phyloP scores from a whole-genome alignment of 1,140 invertebrate species.

The Drosophila lowei region DNA sequence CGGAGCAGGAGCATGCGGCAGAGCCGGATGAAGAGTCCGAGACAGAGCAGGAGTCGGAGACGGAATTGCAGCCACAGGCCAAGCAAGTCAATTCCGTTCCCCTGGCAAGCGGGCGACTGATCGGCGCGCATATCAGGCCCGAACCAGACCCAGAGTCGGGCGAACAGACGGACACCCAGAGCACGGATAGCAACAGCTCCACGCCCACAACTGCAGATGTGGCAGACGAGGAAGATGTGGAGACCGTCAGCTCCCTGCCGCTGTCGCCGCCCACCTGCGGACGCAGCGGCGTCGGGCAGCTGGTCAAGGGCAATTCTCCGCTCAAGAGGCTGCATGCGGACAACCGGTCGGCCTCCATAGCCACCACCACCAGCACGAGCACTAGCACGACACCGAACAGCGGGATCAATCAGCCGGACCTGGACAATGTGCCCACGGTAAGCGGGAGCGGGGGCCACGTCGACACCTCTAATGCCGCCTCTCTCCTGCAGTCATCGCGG shows the following conservation, averaged over 20 bases:
- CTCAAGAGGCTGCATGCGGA: slow-evolving; percentile 24
- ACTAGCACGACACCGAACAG: slow-evolving; percentile 10
- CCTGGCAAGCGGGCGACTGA: background rate
- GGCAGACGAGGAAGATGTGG: slow-evolving; percentile 74
- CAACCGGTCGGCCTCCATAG: background rate
- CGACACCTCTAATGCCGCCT: slow-evolving; percentile 18
- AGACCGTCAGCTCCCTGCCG: slow-evolving; percentile 60
- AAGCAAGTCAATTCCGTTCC: background rate
- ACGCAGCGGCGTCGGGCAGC: slow-evolving; percentile 16
- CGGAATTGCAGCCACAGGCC: background rate
- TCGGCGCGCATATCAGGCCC: slow-evolving; percentile 31
- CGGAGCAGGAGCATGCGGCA: too few species aligned
- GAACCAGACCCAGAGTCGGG: slow-evolving; percentile 42
- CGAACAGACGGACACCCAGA: slow-evolving; percentile 64
- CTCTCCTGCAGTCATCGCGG: slow-evolving; percentile 60
- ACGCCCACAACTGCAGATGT: slow-evolving; percentile 79
- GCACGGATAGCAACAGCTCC: slow-evolving; percentile 71
- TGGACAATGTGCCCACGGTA: slow-evolving; percentile 68
- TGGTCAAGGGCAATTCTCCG: slow-evolving; percentile 40
- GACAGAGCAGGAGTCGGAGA: slow-evolving; percentile 22
- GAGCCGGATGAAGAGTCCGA: slow-evolving; percentile 43
- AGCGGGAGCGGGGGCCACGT: slow-evolving; percentile 21
- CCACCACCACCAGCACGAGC: slow-evolving; percentile 5
- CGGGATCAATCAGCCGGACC: slow-evolving; percentile 33
- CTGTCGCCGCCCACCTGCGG: slow-evolving; percentile 49